Evolutionary conservation across 2,113 vertebrate genomes (phyloP).

Genomic region (Seriola aureovittata): DNA sequence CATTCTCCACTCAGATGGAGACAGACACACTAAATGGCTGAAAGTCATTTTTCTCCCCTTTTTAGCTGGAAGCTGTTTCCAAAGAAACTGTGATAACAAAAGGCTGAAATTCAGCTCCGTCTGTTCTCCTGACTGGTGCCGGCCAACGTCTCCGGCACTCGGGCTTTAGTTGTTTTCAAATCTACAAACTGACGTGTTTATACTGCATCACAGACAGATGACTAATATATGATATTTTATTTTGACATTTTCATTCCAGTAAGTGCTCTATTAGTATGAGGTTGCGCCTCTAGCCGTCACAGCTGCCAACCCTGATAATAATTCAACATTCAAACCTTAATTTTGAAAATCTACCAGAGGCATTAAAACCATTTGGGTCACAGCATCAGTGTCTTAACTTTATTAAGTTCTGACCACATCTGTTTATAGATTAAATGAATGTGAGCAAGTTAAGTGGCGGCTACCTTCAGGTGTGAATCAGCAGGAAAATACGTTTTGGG

Average conservation of each 20-base stretch:
- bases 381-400: not conserved
- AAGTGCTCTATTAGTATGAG: conserved; percentile 62
- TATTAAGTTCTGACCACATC: not conserved
- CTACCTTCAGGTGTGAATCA: not conserved
- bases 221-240: conserved; percentile 52
- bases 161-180: conserved; percentile 16
- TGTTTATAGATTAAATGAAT: not conserved
- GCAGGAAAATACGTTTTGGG: too few relatives aligned
- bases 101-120: conserved; percentile 35
- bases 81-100: conserved; percentile 56
- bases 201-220: conserved; percentile 38
- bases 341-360: conserved; percentile 8
- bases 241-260: conserved; percentile 64
- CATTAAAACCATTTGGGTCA: not conserved
- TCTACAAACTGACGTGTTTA: conserved; percentile 35
- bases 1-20: conserved; percentile 60
- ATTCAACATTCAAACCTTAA: conserved; percentile 37
- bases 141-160: conserved; percentile 2
- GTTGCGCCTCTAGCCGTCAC: conserved; percentile 13
- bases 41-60: conserved; percentile 55
- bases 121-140: conserved; percentile 37
- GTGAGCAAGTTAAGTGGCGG: not conserved
- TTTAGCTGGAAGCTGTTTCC: conserved; percentile 37
- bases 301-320: conserved; percentile 46
- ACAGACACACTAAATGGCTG: conserved; percentile 62